Evolutionary conservation across 2,888 invertebrate species (phyloP), one percentile per base, ranked within the genome.

Genomic region (Lasioglossum vierecki): DNA sequence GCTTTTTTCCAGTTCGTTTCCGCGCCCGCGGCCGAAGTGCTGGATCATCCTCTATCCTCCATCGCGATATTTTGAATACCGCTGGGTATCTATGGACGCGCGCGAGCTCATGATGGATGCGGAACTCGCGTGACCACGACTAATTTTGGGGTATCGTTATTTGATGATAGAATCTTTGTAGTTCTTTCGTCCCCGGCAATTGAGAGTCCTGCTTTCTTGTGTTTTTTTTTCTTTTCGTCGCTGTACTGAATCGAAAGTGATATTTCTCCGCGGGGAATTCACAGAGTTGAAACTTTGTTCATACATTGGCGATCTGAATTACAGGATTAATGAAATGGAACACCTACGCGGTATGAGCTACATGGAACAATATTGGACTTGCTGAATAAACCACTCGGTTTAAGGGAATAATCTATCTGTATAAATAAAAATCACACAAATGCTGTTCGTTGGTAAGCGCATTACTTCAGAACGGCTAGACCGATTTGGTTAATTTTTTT

Each of bases 51-150:
- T 73, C 39, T 49, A 73, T 66, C 49, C n/a, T 79, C 66, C 39
- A 74, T 74, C 79, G 41, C 15, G 71, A 71, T 77, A 26, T 46
- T 71, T 60, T 70, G 71, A 46, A 77, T 60, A 71, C 26, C 70
- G 70, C 46, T 15, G 44, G 39, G 22, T 53, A 46, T 26, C n/a
- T 22, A 2, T 9, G 63, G 8, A 22, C 22, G 22, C 35, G 22
- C 68, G 22, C 41, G 70, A 22, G 41, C 70, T n/a, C 41, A 13
- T 41, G 70, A 70, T 70, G 70, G 11, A 70, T 41, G n/a, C n/a
- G 41, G 5, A 9, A 2, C 13, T 70, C 41, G 70, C 70, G 70
- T 70, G 70, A 22, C 41, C 22, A 26, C 11, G 70, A 6, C 41
- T 70, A 49, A 80, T 76, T 41, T 46, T 11, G 22, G 46, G 18